Percentiles rank a stretch among this genome's conserved stretches.
These are phyloP conservation scores for Ornithorhynchus anatinus DNA, from an alignment of 2,113 vertebrate genomes.

Conservation along the genomic window DNA sequence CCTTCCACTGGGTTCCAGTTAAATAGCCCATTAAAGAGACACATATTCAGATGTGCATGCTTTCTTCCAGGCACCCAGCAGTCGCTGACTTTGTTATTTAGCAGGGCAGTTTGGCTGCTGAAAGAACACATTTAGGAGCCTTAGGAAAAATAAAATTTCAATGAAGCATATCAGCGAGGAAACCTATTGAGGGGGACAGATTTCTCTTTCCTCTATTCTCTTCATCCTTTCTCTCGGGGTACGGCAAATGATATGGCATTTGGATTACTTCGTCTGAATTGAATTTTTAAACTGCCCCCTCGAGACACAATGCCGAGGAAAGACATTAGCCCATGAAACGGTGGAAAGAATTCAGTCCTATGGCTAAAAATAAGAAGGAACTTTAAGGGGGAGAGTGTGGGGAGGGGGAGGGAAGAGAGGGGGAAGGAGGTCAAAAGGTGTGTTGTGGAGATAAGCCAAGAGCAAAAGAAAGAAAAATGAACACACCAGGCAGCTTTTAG, in stretches of 20 bases:
- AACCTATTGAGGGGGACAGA: neutral
- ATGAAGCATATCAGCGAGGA: neutral
- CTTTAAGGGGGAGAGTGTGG: neutral
- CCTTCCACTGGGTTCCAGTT: neutral
- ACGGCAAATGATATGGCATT: rapidly evolving
- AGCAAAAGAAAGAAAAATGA: neutral
- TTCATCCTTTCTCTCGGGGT: neutral
- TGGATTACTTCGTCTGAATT: neutral
- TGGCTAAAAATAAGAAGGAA: neutral
- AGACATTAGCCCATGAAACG: neutral
- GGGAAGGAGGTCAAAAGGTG: neutral
- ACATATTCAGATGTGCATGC: conserved; percentile 15
- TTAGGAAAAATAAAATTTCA: neutral
- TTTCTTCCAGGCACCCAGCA: neutral
- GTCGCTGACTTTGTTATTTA: neutral
- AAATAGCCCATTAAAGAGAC: conserved; percentile 19
- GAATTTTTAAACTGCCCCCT: conserved; percentile 42
- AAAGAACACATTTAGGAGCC: neutral
- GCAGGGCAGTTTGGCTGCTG: rapidly evolving
- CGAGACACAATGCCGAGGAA: rapidly evolving
- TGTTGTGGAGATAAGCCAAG: neutral
- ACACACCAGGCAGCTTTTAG: neutral
- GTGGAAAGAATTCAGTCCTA: rapidly evolving
- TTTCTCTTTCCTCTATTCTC: rapidly evolving
- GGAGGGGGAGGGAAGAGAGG: rapidly evolving